Base-by-base conservation (phyloP, 2,113 vertebrate species). In the Apteryx owenii region DNA sequence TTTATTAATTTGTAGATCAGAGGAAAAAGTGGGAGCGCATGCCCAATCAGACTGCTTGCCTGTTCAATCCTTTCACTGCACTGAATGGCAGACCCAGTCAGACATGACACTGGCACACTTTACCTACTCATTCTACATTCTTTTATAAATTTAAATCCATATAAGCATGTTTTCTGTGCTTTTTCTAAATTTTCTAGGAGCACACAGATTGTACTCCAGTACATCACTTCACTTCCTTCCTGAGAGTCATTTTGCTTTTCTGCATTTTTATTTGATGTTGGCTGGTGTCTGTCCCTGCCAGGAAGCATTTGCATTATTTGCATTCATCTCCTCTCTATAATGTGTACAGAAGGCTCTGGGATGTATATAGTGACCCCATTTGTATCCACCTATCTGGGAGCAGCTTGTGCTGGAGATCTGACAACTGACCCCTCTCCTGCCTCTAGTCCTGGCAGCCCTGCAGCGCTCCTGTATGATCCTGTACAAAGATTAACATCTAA, bases 391-490 rank as follows among this genome's bases (percentile, higher is more conserved):
- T 36, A 13, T 36, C 10, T 33, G 44, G 62, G 13, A 73, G 31
- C 64, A 73, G 69, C 9, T 19, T 76, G 33, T 69, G 86, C 53
- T 40, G 53, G 18, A 81, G 38, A 38, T n/a, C 70, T 81, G 61
- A 38, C 19, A 38, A 5, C 15, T 18, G 54, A 14, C 13, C 64
- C 33, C 25, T 29, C 5, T n/a, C 38, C 2, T 3, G 40, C 69
- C 33, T 38, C 64, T 40, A 2, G 26, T 31, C 56, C 60, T 77
- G 82, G 38, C 81, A 78, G 12, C 44, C 2, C 60, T 70, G 46
- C 51, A 38, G 4, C 36, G 50, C 36, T 88, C 15, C 31, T 70
- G 0, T 25, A 7, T 4, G 51, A 56, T 9, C 5, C 0, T 46
- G 22, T 29, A 33, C 29, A 53, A 56, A 72, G 44, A 38, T 26